Evolutionary conservation across 2,113 vertebrate genomes (phyloP).

Genomic region (Morone saxatilis): DNA sequence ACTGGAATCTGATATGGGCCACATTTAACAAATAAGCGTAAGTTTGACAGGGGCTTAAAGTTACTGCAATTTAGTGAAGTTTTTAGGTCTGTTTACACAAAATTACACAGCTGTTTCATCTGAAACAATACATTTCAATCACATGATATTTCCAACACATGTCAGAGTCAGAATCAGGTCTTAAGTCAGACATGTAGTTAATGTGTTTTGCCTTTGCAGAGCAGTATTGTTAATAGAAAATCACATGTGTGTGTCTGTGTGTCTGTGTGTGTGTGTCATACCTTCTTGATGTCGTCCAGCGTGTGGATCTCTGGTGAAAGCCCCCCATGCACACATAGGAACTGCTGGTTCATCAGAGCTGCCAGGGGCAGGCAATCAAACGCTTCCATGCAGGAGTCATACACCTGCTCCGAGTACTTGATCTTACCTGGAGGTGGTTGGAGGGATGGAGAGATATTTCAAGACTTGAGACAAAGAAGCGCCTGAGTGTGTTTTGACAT

Average conservation of each 20-base stretch:
- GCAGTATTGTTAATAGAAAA: not conserved
- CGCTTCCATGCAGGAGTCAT: conserved; percentile 89
- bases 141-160: not conserved
- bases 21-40: too few species aligned
- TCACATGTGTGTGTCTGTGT: not conserved
- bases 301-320: conserved; percentile 89
- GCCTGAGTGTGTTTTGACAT: conserved; percentile 30
- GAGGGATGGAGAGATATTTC: conserved; percentile 37
- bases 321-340: conserved; percentile 87
- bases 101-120: not conserved
- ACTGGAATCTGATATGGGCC: too few species aligned
- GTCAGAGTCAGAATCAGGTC: not conserved
- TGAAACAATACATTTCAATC: not conserved
- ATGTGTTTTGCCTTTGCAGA: not conserved
- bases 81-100: not conserved
- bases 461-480: conserved; percentile 34
- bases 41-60: not conserved
- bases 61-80: too few species aligned
- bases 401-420: conserved; percentile 90
- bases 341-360: conserved; percentile 90
- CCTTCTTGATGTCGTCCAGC: conserved; percentile 89
- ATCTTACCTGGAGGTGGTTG: conserved; percentile 85
- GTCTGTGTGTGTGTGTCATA: conserved; percentile 48
- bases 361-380: conserved; percentile 88
- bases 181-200: not conserved